phyloP scores from a whole-genome alignment of 2,888 invertebrate genomes.

The Rhaphigaster nebulosa region DNA sequence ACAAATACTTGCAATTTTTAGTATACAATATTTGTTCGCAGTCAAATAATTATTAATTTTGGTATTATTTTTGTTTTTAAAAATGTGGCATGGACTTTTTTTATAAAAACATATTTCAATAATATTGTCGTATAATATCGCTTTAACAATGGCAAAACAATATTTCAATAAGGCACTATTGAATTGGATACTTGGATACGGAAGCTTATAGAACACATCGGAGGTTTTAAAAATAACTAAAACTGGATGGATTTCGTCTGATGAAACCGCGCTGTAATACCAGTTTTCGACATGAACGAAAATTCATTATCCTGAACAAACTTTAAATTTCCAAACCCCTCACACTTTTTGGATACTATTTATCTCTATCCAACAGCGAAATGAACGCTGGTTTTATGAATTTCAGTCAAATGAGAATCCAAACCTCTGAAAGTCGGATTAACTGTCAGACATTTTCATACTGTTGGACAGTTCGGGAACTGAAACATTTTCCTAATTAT shows the following conservation, averaged over 20 bases:
- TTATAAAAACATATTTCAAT: too few relatives aligned
- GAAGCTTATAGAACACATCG: too few relatives aligned
- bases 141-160: too few relatives aligned
- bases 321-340: not conserved
- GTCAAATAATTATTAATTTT: too few relatives aligned
- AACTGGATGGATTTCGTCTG: not conserved
- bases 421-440: not conserved
- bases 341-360: not conserved
- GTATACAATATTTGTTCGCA: too few relatives aligned
- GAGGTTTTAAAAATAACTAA: too few relatives aligned
- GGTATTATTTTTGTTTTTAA: too few relatives aligned
- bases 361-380: not conserved
- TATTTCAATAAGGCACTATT: too few relatives aligned
- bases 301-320: not conserved
- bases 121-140: too few relatives aligned
- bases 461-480: not conserved
- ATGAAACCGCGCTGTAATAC: not conserved
- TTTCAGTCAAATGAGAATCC: not conserved
- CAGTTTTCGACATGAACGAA: not conserved
- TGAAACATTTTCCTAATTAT: constrained; percentile 16
- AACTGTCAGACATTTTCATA: constrained; percentile 6
- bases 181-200: too few relatives aligned
- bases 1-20: too few relatives aligned
- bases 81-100: too few relatives aligned
- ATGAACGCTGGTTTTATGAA: constrained; percentile 13